A percentile compares a stretch with the other conserved stretches of the same genome.
phyloP scores from a whole-genome alignment of 64 coral and sea anemone genomes.

The Montipora sp. region DNA sequence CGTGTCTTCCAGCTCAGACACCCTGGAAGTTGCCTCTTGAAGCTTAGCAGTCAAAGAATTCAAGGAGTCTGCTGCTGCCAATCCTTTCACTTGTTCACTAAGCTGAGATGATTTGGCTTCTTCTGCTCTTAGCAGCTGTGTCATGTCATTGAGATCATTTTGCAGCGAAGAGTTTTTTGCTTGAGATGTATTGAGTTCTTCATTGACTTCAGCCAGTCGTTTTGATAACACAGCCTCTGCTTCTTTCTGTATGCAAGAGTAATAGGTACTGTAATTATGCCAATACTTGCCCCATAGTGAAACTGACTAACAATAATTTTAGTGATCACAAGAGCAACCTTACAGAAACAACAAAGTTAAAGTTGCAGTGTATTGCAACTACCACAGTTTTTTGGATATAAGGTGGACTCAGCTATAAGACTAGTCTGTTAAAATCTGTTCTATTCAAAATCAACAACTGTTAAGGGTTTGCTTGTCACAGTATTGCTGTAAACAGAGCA shows the following conservation, averaged over 20 bases:
- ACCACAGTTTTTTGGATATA: too few relatives aligned
- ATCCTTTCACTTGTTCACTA: constrained; percentile 49
- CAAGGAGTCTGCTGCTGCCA: constrained; percentile 43
- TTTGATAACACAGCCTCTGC: constrained; percentile 77
- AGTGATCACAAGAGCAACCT: too few relatives aligned
- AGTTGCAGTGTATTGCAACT: too few relatives aligned
- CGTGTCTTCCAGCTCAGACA: constrained; percentile 71
- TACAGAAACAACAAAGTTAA: too few relatives aligned
- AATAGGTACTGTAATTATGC: too few relatives aligned
- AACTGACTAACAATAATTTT: too few relatives aligned
- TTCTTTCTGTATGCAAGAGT: constrained; percentile 50
- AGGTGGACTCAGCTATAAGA: too few relatives aligned
- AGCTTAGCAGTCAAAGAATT: constrained; percentile 77
- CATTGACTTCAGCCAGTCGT: constrained; percentile 85
- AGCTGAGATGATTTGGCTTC: constrained; percentile 60
- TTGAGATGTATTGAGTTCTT: constrained; percentile 83
- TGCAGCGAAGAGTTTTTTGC: constrained; percentile 64
- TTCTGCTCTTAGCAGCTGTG: constrained; percentile 41
- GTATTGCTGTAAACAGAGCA: too few relatives aligned
- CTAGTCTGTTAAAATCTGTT: too few relatives aligned
- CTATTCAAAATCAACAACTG: too few relatives aligned
- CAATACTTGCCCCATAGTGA: too few relatives aligned
- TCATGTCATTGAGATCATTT: constrained; percentile 53
- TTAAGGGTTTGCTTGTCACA: too few relatives aligned
- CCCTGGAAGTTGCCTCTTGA: constrained; percentile 70